Evolutionary conservation across 2,797 vertebrate genomes (phyloP).

Genomic region (Spinus olivaceus): DNA sequence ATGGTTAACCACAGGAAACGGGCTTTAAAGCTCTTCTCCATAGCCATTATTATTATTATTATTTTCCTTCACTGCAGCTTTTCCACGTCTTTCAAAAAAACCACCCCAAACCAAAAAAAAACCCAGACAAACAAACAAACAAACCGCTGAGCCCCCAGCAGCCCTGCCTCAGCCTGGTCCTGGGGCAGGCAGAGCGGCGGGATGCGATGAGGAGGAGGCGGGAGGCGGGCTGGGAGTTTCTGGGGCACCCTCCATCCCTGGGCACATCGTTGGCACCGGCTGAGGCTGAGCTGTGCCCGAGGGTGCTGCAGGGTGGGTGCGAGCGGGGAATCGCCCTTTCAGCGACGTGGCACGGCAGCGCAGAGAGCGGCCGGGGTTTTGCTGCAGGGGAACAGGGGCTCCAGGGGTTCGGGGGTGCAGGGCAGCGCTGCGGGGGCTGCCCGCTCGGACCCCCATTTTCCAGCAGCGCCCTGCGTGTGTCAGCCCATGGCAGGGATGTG

Average conservation of each 20-base stretch:
- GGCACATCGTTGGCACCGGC: neutral
- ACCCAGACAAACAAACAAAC: neutral
- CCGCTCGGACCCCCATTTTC: neutral
- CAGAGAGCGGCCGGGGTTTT: neutral
- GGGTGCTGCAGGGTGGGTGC: neutral
- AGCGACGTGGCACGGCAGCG: neutral
- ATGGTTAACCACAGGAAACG: conserved; percentile 32
- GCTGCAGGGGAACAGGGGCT: neutral
- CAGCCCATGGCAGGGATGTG: neutral
- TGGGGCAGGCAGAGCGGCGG: neutral
- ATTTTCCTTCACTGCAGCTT: neutral
- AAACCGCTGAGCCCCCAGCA: neutral
- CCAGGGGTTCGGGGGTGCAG: neutral
- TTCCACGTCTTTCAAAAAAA: neutral
- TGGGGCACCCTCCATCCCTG: neutral
- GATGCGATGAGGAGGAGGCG: neutral
- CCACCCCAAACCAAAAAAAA: neutral
- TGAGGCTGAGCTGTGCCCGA: neutral
- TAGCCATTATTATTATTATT: neutral
- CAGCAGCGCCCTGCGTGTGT: neutral
- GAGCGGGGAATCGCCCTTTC: neutral
- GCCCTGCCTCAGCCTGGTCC: neutral
- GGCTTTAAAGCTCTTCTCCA: conserved; percentile 11
- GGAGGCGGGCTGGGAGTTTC: neutral
- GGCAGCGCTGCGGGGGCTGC: neutral